Conservation (phyloP, 2,888 invertebrate species). For the Epicampocera succincta region DNA sequence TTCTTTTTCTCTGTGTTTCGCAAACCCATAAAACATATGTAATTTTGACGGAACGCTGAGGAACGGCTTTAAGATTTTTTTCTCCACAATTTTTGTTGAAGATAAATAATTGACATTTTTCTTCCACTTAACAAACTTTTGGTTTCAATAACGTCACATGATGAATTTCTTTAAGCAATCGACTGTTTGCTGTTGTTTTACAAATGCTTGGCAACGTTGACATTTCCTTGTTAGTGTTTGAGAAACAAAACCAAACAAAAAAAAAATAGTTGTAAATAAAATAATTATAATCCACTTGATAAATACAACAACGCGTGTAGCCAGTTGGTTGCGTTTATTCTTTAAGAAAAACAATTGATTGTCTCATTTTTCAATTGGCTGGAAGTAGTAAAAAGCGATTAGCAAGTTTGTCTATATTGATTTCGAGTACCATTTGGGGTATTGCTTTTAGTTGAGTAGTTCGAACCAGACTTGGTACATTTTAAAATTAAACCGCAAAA, state of each 20-base stretch:
- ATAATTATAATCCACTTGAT: constrained; percentile 25
- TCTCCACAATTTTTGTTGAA: constrained; percentile 1
- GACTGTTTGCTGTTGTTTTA: not conserved
- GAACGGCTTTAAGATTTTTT: constrained; percentile 10
- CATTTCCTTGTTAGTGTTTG: constrained; percentile 63
- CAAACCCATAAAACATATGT: constrained; percentile 17
- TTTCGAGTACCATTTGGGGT: no score
- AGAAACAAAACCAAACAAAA: no score
- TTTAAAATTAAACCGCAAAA: no score
- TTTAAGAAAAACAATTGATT: no score
- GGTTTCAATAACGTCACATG: constrained; percentile 72
- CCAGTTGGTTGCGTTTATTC: no score
- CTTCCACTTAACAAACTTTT: constrained; percentile 29
- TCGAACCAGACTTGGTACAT: no score
- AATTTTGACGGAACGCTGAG: not conserved
- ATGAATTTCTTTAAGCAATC: constrained; percentile 75
- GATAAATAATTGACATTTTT: constrained; percentile 51
- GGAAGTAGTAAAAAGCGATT: no score
- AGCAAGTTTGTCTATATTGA: no score
- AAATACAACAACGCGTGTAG: no score
- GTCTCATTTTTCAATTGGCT: no score
- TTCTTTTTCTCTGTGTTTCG: constrained; percentile 17
- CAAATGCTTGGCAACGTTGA: constrained; percentile 54
- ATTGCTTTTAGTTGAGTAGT: no score
- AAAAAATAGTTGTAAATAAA: constrained; percentile 15